Conservation (phyloP, 2,888 invertebrate species). For the Schizotus pectinicornis region DNA sequence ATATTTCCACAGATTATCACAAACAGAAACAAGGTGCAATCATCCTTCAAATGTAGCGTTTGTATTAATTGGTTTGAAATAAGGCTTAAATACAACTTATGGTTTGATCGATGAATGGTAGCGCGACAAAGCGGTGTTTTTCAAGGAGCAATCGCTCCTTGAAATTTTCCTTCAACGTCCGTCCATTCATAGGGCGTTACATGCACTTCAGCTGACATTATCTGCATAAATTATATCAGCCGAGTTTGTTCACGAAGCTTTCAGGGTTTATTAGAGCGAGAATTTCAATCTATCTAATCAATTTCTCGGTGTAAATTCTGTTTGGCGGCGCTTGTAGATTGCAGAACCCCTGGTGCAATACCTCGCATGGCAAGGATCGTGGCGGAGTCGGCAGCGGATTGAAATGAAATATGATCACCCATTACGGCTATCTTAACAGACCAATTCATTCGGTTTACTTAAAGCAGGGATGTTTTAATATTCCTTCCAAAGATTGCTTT, state of each 20-base stretch:
- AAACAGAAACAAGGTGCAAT: no score
- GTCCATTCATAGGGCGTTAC: constrained; percentile 17
- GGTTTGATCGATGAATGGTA: neutral
- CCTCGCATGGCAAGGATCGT: constrained; percentile 2
- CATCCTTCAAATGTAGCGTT: neutral
- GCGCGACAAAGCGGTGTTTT: neutral
- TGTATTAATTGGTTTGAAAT: neutral
- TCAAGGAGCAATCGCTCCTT: constrained; percentile 1
- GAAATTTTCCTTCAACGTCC: constrained; percentile 14
- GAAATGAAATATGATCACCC: constrained; percentile 49
- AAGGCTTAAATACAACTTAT: neutral
- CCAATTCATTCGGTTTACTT: constrained; percentile 45
- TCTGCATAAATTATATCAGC: constrained; percentile 19
- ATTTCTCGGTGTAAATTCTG: constrained; percentile 16
- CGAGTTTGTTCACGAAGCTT: constrained; percentile 6
- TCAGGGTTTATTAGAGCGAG: constrained; percentile 1
- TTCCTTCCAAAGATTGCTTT: constrained; percentile 56
- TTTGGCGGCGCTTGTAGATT: constrained; percentile 11
- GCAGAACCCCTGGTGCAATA: constrained; percentile 21
- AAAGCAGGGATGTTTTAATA: constrained; percentile 56
- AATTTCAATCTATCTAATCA: constrained; percentile 25
- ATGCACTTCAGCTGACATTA: constrained; percentile 20
- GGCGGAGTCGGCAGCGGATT: constrained; percentile 15
- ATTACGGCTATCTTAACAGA: constrained; percentile 52
- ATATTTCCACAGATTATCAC: constrained; percentile 25